Conservation (phyloP, 2,888 invertebrate genomes). For the Hoplodrina blanda region DNA sequence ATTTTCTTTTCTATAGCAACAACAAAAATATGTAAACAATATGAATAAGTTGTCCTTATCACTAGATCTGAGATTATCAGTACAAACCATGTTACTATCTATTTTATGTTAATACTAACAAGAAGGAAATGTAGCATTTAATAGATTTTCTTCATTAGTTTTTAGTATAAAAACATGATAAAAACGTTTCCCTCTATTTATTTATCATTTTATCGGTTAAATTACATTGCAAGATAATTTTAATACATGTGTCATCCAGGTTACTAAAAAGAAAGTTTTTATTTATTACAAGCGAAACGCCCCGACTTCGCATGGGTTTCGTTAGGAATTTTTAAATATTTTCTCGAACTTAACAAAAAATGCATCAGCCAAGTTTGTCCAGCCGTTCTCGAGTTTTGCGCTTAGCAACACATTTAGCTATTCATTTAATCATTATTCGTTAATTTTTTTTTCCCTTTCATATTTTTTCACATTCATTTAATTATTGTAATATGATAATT, state of each 20-base stretch:
- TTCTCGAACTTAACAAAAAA: no score
- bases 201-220: conserved; percentile 16
- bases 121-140: conserved; percentile 31
- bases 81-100: not conserved
- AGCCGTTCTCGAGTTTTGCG: no score
- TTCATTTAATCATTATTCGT: no score
- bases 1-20: not conserved
- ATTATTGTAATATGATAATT: no score
- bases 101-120: conserved; percentile 2
- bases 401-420: no score
- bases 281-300: no score
- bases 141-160: not conserved
- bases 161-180: conserved; percentile 17
- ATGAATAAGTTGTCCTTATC: conserved; percentile 26
- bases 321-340: no score
- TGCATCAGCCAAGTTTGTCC: no score
- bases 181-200: conserved; percentile 4
- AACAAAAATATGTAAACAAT: not conserved
- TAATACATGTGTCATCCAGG: not conserved
- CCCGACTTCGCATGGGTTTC: no score
- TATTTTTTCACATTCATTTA: no score
- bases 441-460: no score
- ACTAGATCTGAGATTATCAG: conserved; percentile 20
- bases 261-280: not conserved
- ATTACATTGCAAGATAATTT: not conserved